phyloP scores from a whole-genome alignment of 1,140 invertebrate species.

The Idris sp. region DNA sequence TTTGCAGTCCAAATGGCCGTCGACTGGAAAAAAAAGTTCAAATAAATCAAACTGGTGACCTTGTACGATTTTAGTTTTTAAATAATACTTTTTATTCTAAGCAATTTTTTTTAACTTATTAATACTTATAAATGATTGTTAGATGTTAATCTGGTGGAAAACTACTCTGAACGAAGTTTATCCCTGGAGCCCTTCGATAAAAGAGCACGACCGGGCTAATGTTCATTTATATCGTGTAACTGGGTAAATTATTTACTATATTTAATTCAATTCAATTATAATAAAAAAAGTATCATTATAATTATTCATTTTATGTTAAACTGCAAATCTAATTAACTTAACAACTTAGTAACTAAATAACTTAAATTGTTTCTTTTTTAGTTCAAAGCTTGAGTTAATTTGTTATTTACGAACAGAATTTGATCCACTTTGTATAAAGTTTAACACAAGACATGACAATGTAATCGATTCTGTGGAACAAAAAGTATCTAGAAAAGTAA shows the following conservation, averaged over 20 bases:
- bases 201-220: conserved; percentile 89
- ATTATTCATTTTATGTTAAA: too few relatives aligned
- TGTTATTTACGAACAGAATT: conserved; percentile 85
- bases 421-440: conserved; percentile 84
- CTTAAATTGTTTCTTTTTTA: too few relatives aligned
- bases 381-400: conserved; percentile 80
- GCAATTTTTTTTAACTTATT: not conserved
- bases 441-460: conserved; percentile 82
- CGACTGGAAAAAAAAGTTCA: conserved; percentile 83
- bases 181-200: conserved; percentile 88
- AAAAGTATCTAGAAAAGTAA: conserved; percentile 84
- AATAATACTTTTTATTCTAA: not conserved
- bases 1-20: conserved; percentile 81
- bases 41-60: conserved; percentile 81
- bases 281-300: too few relatives aligned
- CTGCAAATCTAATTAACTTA: too few relatives aligned
- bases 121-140: conserved; percentile 11
- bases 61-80: conserved; percentile 73
- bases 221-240: conserved; percentile 84
- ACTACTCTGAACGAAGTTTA: conserved; percentile 88
- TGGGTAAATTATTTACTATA: conserved; percentile 68
- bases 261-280: conserved; percentile 2
- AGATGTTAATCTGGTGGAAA: conserved; percentile 87
- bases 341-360: too few relatives aligned
- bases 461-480: conserved; percentile 87